These are phyloP conservation scores for Pristionchus japonicus DNA, from an alignment of 2,888 invertebrate species.

Conservation along the genomic window DNA sequence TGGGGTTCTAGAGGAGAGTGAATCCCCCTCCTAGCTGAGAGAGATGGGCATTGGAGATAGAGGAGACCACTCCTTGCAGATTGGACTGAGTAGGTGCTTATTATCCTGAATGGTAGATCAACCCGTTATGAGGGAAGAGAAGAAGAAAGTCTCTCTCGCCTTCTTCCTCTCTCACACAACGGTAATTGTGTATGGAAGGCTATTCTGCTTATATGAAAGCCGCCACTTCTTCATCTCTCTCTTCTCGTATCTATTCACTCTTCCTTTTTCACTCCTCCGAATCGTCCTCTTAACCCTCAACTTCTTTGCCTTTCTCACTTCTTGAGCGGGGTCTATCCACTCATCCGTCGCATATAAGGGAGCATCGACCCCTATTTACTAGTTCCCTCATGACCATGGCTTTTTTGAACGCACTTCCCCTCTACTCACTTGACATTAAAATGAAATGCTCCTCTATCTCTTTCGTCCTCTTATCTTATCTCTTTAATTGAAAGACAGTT, in stretches of 20 bases:
- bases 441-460: neutral
- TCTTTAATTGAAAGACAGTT: neutral
- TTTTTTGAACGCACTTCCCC: neutral
- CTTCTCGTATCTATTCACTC: conserved; percentile 23
- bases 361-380: conserved; percentile 41
- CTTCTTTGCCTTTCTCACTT: conserved; percentile 16
- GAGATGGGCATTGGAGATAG: conserved; percentile 30
- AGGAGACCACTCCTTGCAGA: neutral
- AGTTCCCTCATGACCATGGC: neutral
- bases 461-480: neutral
- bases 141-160: neutral
- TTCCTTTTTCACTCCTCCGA: neutral
- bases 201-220: conserved; percentile 4
- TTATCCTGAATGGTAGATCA: conserved; percentile 38
- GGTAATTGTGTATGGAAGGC: conserved; percentile 25
- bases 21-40: neutral
- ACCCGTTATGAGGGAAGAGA: conserved; percentile 27
- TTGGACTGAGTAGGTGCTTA: conserved; percentile 32
- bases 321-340: conserved; percentile 22
- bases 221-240: neutral
- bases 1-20: neutral
- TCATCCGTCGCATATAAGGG: conserved; percentile 32
- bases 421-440: neutral
- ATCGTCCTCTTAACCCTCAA: neutral
- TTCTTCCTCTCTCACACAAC: neutral